These are phyloP conservation scores for Caloenas nicobarica DNA, from an alignment of 2,113 vertebrate genomes.

Conservation along the genomic window DNA sequence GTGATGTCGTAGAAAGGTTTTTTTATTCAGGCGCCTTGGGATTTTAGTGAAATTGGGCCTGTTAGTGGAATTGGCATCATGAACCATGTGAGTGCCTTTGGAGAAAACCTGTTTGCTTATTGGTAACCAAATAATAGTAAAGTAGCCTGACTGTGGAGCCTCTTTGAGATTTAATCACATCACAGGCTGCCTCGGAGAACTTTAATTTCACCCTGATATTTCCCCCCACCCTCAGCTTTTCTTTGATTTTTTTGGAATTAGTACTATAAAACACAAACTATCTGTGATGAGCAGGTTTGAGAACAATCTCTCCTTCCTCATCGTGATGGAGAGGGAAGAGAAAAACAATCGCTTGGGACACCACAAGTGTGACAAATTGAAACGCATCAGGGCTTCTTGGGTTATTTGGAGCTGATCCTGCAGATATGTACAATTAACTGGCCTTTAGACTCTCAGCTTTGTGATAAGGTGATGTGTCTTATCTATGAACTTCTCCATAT, in stretches of 20 bases:
- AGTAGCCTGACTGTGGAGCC: constrained; percentile 34
- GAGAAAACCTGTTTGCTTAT: constrained; percentile 74
- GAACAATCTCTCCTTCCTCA: not conserved
- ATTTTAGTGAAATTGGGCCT: constrained; percentile 61
- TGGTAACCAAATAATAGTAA: constrained; percentile 55
- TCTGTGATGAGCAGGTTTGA: not conserved
- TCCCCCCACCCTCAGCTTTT: not conserved
- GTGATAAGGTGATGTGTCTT: not conserved
- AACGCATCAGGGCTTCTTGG: not conserved
- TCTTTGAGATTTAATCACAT: constrained; percentile 64
- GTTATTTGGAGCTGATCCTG: not conserved
- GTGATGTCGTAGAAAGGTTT: constrained; percentile 35
- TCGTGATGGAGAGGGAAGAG: not conserved
- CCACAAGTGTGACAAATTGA: not conserved
- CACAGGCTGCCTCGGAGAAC: constrained; percentile 35
- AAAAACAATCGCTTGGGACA: not conserved
- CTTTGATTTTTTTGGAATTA: not conserved
- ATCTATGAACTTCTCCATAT: not conserved
- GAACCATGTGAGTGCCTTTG: constrained; percentile 58
- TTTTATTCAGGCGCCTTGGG: constrained; percentile 62
- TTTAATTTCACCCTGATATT: constrained; percentile 43
- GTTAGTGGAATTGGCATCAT: constrained; percentile 64
- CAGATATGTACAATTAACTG: not conserved
- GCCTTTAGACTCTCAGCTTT: not conserved
- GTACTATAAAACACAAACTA: not conserved